Evolutionary conservation across 2,113 vertebrate species (phyloP).

Genomic region (Elgaria multicarinata): DNA sequence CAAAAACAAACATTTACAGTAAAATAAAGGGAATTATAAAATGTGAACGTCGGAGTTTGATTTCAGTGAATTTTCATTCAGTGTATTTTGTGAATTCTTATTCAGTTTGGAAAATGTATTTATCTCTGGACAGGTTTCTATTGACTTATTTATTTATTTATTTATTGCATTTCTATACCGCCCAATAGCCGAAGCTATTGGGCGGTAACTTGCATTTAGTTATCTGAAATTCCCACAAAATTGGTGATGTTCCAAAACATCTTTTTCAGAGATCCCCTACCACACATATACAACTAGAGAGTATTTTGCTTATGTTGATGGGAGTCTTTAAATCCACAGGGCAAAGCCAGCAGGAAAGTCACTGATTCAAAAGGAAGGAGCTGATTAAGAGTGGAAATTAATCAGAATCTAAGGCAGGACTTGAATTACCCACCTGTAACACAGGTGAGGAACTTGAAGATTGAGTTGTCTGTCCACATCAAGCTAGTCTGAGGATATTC

Average conservation of each 20-base stretch:
- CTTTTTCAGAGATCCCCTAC: accelerated
- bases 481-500: not conserved
- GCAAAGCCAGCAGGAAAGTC: not conserved
- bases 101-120: not conserved
- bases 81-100: not conserved
- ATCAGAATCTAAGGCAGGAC: slow-evolving; percentile 42
- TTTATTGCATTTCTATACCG: too few species aligned
- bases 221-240: not conserved
- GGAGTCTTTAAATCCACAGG: not conserved
- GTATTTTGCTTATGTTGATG: accelerated
- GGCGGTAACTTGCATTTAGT: too few species aligned
- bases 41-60: not conserved
- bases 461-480: too few species aligned
- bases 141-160: too few species aligned
- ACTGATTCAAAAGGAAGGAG: not conserved
- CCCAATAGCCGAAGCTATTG: too few species aligned
- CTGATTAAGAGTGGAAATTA: slow-evolving; percentile 1
- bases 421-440: not conserved
- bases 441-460: not conserved
- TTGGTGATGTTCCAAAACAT: accelerated
- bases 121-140: slow-evolving; percentile 3
- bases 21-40: not conserved
- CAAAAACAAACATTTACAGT: not conserved
- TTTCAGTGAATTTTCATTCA: not conserved
- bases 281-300: not conserved